Evolutionary conservation across 2,797 vertebrate species (phyloP), one percentile per base, ranked within the genome.

Genomic region (Ateles fusciceps): DNA sequence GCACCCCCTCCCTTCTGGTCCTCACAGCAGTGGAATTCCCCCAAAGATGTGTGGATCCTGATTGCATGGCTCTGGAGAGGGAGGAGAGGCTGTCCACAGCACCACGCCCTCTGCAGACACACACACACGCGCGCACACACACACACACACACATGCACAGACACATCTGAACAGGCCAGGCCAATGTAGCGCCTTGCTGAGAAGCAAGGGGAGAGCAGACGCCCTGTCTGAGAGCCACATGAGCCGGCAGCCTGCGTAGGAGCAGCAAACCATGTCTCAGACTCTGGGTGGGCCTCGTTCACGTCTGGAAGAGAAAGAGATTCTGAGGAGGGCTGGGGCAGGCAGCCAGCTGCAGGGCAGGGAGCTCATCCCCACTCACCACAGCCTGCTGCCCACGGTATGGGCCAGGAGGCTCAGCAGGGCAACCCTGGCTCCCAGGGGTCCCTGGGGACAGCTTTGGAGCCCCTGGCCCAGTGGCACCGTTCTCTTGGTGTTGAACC

Each of bases 341-440:
- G 75, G 48, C 33, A n/a, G 88, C 68, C 15, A 19, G 72, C 21
- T 24, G 42, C 30, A 3, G 5, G 33, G 12, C 26, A 3, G 0
- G 1, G 89, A 64, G 79, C 61, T 72, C 80, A 0, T n/a, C 17
- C 33, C 0, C 0, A n/a, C 64, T n/a, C 80, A 0, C 55, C 21
- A 9, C n/a, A 4, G 76, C 22, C 33, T 24, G 0, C 50, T 39
- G 48, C 39, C 39, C 11, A 8, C 55, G 12, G 0, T 3, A 2
- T 0, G 14, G 28, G 36, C 72, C 50, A 8, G 39, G 68, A n/a
- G 10, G 24, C 44, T 30, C 68, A 0, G 1, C 24, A 13, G 57
- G 46, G 8, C 0, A 2, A 33, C 12, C n/a, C n/a, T 21, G 1
- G 42, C 64, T 75, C 3, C 78, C 22, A 0, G n/a, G 22, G 46